Evolutionary conservation across 2,888 invertebrate species (phyloP), one percentile per base, ranked within the genome.

Genomic region (Heteropelma amictum): DNA sequence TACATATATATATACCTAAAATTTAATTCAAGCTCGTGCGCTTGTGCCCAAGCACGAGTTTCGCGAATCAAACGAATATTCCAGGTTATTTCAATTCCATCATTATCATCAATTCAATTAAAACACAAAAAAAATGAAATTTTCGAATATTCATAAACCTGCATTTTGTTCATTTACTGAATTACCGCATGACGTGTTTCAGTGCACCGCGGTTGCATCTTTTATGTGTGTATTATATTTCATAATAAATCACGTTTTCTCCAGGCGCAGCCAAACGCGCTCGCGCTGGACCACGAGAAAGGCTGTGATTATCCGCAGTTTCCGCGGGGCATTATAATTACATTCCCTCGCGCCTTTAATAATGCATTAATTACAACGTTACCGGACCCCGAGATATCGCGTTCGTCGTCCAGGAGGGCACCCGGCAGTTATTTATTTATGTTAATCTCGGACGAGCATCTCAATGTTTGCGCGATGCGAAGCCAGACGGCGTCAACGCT

Each of bases 341-440:
- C 80, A 69, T 77, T 80, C 76, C 79, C 80, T 80, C 79, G 80
- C 78, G 67, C 77, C 80, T 81, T 79, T 80, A 81, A 81, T 84
- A 82, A 83, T 84, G 80, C 81, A 81, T 80, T 83, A 81, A 84
- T 84, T 82, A 81, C 80, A 76, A 79, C 77, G 77, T 77, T 58
- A 60, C 42, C 49, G 17, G 26, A 23, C 53, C 26, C 56, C 49
- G 30, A 21, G 69, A 76, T 75, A 79, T 78, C 72, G 60, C 72
- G 74, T 68, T 51, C 54, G 42, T 45, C 61, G 26, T 64, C 61
- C 58, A 51, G 53, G 74, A 35, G 51, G 54, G 69, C 63, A 60
- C 53, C 69, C 72, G 65, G 70, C 77, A 78, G 79, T 83, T 82
- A 81, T 81, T 82, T 84, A 81, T 84, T 83, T 80, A 83, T 80